phyloP scores from a whole-genome alignment of 2,797 vertebrate genomes.

The Pangasius macronema region DNA sequence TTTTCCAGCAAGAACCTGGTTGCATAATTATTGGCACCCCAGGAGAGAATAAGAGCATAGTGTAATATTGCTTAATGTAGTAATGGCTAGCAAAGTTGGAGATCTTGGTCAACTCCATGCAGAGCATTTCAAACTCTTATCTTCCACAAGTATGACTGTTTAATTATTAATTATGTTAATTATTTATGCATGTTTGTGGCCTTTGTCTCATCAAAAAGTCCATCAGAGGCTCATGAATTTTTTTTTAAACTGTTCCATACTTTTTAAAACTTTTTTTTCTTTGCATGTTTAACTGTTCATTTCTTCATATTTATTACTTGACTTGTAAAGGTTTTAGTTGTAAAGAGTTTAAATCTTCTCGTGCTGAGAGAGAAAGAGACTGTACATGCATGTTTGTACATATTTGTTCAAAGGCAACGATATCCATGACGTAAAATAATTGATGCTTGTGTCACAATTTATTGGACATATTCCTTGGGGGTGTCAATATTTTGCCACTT shows the following conservation, averaged over 20 bases:
- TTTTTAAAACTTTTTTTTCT: neutral
- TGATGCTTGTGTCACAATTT: neutral
- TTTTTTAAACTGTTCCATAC: neutral
- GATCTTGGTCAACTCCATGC: neutral
- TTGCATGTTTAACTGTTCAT: neutral
- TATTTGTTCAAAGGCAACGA: neutral
- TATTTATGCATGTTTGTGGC: neutral
- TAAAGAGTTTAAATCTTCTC: neutral
- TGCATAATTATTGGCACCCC: neutral
- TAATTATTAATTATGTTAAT: no score
- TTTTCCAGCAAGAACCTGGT: neutral
- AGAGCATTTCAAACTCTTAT: neutral
- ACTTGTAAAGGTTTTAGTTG: neutral
- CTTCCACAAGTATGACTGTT: neutral
- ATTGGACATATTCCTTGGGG: neutral
- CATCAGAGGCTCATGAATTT: neutral
- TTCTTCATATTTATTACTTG: neutral
- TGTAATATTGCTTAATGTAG: neutral
- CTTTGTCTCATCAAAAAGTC: neutral
- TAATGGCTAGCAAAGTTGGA: neutral
- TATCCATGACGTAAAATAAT: neutral
- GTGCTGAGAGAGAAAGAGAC: neutral
- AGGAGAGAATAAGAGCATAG: no score
- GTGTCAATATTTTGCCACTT: conserved; percentile 4
- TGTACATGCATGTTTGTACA: neutral